Evolutionary conservation across 2,797 vertebrate genomes (phyloP).

Genomic region (Pseudochirops cupreus): DNA sequence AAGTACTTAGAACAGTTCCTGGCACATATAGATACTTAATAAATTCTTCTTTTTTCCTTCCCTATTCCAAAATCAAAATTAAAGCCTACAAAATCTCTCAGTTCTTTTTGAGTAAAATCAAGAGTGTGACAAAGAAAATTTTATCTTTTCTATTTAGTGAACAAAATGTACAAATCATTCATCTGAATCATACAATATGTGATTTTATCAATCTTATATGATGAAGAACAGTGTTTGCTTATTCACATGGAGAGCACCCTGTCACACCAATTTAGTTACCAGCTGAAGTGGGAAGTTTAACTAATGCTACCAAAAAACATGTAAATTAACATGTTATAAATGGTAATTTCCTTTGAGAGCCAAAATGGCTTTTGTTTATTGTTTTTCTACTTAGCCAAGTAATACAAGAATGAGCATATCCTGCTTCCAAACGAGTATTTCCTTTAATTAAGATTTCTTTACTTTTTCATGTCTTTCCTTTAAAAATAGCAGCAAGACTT

Average conservation of each 20-base stretch:
- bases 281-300: no score
- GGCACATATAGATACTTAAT: neutral
- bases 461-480: conserved; percentile 31
- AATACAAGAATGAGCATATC: conserved; percentile 22
- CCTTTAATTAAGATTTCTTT: conserved; percentile 32
- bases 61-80: conserved; percentile 2
- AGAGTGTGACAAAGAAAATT: neutral
- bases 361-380: conserved; percentile 20
- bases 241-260: neutral
- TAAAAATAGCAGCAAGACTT: neutral
- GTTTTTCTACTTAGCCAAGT: conserved; percentile 29
- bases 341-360: conserved; percentile 43
- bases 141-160: neutral
- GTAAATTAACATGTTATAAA: neutral
- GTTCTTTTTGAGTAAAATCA: neutral
- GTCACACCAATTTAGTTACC: neutral
- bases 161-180: conserved; percentile 19
- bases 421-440: conserved; percentile 14
- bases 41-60: neutral
- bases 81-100: neutral
- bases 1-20: neutral
- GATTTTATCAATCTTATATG: neutral
- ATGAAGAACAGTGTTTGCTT: neutral
- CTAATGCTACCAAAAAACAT: neutral
- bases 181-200: neutral